These are phyloP conservation scores for Pipistrellus pygmaeus DNA, from an alignment of 2,797 vertebrate species.

Conservation along the genomic window DNA sequence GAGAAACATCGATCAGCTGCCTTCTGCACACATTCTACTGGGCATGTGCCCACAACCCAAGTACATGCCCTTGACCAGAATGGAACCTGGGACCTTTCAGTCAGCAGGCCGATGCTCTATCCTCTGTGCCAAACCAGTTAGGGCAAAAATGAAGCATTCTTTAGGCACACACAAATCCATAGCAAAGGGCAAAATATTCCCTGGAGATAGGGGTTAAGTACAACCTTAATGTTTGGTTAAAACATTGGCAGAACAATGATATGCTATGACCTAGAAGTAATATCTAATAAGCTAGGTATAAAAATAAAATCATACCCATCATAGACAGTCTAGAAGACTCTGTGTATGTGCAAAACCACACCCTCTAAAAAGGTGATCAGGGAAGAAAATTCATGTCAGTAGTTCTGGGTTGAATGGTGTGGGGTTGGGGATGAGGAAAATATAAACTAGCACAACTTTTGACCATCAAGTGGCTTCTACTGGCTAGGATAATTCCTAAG, in stretches of 20 bases:
- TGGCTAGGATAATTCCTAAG: neutral
- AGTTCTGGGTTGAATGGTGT: neutral
- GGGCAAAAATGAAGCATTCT: neutral
- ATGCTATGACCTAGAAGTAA: neutral
- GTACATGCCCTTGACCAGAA: too few relatives aligned
- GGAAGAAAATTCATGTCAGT: neutral
- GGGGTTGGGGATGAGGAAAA: accelerated
- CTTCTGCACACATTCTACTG: too few relatives aligned
- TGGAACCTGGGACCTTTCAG: too few relatives aligned
- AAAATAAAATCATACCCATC: neutral
- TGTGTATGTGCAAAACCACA: neutral
- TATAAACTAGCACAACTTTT: neutral
- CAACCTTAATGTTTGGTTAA: neutral
- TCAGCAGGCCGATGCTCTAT: too few relatives aligned
- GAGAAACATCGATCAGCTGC: too few relatives aligned
- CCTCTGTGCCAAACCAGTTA: too few relatives aligned
- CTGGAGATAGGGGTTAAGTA: neutral
- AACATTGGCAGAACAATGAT: neutral
- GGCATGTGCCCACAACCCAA: too few relatives aligned
- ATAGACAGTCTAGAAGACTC: neutral
- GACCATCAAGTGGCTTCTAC: neutral
- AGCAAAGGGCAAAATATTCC: neutral
- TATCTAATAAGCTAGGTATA: neutral
- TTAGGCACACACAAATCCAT: neutral
- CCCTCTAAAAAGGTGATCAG: neutral